These are phyloP conservation scores for Hormaphis cornu DNA, from an alignment of 1,140 invertebrate genomes.

Conservation along the genomic window DNA sequence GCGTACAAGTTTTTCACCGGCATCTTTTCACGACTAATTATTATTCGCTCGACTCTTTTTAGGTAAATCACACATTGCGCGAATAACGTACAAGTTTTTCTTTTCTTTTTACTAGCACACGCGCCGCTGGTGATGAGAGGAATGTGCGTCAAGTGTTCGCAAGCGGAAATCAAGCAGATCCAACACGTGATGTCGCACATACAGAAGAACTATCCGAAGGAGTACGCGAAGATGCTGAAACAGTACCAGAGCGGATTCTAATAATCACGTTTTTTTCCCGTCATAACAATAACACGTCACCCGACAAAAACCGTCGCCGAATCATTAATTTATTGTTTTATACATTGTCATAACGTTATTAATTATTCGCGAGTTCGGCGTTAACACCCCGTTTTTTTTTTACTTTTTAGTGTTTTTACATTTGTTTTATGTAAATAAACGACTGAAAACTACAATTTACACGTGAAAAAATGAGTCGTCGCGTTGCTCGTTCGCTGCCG, in stretches of 20 bases:
- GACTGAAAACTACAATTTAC: not conserved
- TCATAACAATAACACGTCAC: too few species aligned
- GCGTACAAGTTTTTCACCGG: too few species aligned
- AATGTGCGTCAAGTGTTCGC: conserved; percentile 56
- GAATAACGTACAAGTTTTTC: too few species aligned
- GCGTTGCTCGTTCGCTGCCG: too few species aligned
- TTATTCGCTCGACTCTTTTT: too few species aligned
- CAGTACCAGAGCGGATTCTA: conserved; percentile 34
- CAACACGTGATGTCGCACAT: conserved; percentile 58
- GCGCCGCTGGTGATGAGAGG: conserved; percentile 58
- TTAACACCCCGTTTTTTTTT: not conserved
- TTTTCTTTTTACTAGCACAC: conserved; percentile 49
- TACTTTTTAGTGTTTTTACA: not conserved
- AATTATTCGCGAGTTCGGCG: not conserved
- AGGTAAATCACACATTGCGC: too few species aligned
- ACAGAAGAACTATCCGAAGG: conserved; percentile 58
- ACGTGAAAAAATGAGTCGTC: not conserved
- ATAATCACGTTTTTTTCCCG: too few species aligned
- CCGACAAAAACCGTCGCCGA: not conserved
- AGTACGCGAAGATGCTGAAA: conserved; percentile 57
- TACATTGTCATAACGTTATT: not conserved
- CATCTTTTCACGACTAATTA: too few species aligned
- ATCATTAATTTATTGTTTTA: too few species aligned
- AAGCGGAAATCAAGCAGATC: conserved; percentile 56
- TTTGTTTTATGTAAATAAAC: not conserved